Evolutionary conservation across 2,113 vertebrate genomes (phyloP).

Genomic region (Pomatorhinus ruficollis): DNA sequence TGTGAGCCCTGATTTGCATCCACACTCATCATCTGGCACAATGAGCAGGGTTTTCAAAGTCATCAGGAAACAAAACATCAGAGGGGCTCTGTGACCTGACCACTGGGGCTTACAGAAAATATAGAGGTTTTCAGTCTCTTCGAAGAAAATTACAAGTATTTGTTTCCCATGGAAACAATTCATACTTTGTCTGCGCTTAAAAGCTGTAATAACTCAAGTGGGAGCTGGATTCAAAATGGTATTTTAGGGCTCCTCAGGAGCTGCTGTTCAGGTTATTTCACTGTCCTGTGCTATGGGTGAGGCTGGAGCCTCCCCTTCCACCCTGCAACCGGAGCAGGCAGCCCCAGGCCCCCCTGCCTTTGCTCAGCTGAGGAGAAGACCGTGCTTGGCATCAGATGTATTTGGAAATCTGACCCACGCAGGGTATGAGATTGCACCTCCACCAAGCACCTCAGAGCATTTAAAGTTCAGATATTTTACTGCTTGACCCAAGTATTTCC

Average conservation of each 20-base stretch:
- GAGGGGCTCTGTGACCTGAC: neutral
- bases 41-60: neutral
- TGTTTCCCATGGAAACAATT: neutral
- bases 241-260: neutral
- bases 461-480: neutral
- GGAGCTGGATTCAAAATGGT: neutral
- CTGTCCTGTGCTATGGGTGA: neutral
- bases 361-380: neutral
- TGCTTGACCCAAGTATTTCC: neutral
- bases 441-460: neutral
- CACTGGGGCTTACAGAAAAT: neutral
- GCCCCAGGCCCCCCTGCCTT: neutral
- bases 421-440: neutral
- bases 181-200: neutral
- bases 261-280: neutral
- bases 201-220: neutral
- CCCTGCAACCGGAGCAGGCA: neutral
- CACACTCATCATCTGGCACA: neutral
- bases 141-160: neutral
- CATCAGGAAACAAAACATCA: neutral
- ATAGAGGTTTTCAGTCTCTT: neutral
- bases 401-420: neutral
- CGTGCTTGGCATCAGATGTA: neutral
- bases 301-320: neutral
- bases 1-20: constrained; percentile 17